Evolutionary conservation across 2,113 vertebrate species (phyloP), one percentile per base, ranked within the genome.

Genomic region (Candoia aspera): DNA sequence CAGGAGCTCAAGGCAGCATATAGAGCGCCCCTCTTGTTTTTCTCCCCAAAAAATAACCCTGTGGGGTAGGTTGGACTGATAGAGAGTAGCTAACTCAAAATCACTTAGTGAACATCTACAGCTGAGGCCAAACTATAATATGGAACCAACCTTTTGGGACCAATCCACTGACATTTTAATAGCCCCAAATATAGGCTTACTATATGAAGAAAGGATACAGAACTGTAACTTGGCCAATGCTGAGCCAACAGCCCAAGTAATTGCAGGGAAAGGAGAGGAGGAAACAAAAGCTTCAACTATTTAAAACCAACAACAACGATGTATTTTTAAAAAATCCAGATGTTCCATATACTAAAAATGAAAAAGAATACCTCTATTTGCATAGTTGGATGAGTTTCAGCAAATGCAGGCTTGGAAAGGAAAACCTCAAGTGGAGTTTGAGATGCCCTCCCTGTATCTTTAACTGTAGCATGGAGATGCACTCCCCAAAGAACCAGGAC

Each of bases 121-220:
- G 33, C 68, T 79, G 15, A 79, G 33, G 15, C n/a, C n/a, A 79
- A 19, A 79, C 68, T n/a, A 68, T 68, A 68, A 68, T n/a, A 68
- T 87, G 90, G 89, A 42, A 84, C 84, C 93, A 95, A 94, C 94
- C 96, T 97, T 95, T 95, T 60, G 84, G 83, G 94, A 94, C 24
- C 94, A 96, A 92, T 92, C 93, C 91, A 93, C 86, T 96, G 95
- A 95, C 93, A 94, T 95, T 96, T 96, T 97, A 94, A 97, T 95
- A 95, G 94, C 59, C 95, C 92, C 90, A 94, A 96, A 95, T 94
- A 96, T 86, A 93, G 92, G 90, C 87, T 93, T 95, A 94, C 90
- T 0, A 60, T 95, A 96, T 96, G 96, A 94, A 95, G 94, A 92
- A 96, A 94, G 93, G 95, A 97, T 94, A 95, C 93, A 95, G 95